Evolutionary conservation across 2,888 invertebrate species (phyloP), one percentile per base, ranked within the genome.

Genomic region (Tupiocoris notatus): DNA sequence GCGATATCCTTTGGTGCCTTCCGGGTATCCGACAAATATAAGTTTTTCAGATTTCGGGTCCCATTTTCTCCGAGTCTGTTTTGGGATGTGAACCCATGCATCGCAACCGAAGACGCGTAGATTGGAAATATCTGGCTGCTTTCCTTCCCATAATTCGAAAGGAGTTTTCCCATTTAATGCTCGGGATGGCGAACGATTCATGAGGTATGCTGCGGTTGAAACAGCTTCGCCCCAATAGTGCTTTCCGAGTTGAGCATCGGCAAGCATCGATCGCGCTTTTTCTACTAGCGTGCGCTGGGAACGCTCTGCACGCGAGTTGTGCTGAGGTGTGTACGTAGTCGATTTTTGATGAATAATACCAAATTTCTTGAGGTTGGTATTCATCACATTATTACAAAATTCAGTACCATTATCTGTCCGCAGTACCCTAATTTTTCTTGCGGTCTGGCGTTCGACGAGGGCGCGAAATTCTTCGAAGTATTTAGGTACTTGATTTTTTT

Each of bases 41-140:
- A 81, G 81, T 71, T 80, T 78, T n/a, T 79, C 75, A 18, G 81
- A 81, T 65, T 82, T 82, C 57, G 79, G 75, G 65, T 81, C 81
- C 81, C 81, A 81, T 75, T 82, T 82, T 61, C 75, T 75, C 61
- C 81, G 66, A 61, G 79, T 79, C 65, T 80, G 78, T 61, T 77
- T 80, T 22, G 80, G 79, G 61, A 82, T 74, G 77, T 82, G 81
- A 17, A 78, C 79, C 70, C 63, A 77, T 20, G 71, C 63, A 20
- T 25, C 12, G n/a, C 71, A 71, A 56, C 77, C 77, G 62, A 77
- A 71, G 20, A 76, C 70, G 17, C 59, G 58, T 21, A 70, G 24
- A 21, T 70, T 20, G n/a, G 70, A 70, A 59, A 70, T 16, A 24
- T 62, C 22, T 21, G 79, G 77, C 66, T 77, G 78, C 68, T 78